phyloP scores from a whole-genome alignment of 1,140 invertebrate genomes.

The Meloidogyne chitwoodi region DNA sequence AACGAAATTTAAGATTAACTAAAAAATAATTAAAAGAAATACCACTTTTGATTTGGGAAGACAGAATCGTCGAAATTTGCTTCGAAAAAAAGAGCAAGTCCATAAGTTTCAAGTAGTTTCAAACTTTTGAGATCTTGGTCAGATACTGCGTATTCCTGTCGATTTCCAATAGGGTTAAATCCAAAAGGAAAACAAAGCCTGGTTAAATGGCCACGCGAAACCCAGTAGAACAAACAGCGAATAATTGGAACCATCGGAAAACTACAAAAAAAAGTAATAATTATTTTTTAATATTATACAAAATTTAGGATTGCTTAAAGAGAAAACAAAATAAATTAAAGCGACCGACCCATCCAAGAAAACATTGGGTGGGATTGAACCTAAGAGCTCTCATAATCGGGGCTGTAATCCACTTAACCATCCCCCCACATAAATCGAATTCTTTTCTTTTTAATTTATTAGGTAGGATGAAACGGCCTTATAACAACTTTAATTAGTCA shows the following conservation, averaged over 20 bases:
- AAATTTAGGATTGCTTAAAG: no score
- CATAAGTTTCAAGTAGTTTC: slow-evolving; percentile 4
- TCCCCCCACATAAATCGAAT: no score
- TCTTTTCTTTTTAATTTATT: no score
- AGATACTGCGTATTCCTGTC: not conserved
- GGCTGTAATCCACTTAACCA: no score
- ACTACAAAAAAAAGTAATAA: slow-evolving; percentile 17
- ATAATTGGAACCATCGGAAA: slow-evolving; percentile 30
- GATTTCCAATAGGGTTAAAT: slow-evolving; percentile 19
- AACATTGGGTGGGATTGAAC: no score
- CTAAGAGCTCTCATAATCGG: no score
- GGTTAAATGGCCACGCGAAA: slow-evolving; percentile 25
- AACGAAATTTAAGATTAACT: not conserved
- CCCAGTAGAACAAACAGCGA: slow-evolving; percentile 32
- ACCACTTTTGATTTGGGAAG: not conserved
- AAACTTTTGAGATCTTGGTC: slow-evolving; percentile 1
- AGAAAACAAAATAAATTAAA: no score
- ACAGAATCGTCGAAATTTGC: not conserved
- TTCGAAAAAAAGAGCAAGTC: not conserved
- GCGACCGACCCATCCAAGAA: no score
- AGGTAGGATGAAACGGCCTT: no score
- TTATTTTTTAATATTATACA: no score
- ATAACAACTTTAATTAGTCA: no score
- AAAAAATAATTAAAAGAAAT: slow-evolving; percentile 8
- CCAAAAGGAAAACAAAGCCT: slow-evolving; percentile 17